These are phyloP conservation scores for Schlechtendalia chinensis DNA, from an alignment of 1,140 invertebrate species.

Conservation along the genomic window DNA sequence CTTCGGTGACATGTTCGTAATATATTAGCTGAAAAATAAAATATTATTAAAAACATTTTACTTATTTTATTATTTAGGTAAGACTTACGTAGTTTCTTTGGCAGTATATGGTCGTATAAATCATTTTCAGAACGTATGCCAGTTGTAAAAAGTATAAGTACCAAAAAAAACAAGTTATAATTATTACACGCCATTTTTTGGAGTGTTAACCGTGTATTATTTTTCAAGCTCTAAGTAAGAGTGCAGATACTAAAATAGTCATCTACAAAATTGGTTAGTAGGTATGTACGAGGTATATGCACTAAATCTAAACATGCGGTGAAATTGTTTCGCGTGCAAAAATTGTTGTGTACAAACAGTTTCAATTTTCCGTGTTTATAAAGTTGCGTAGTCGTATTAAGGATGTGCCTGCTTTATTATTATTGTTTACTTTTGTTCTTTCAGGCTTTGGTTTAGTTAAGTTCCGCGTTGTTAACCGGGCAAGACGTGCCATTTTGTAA, in stretches of 20 bases:
- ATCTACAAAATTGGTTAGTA: background rate
- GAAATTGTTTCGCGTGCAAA: conserved; percentile 27
- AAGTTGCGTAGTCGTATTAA: background rate
- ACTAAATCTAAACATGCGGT: background rate
- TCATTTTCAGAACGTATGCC: conserved; percentile 31
- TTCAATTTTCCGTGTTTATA: conserved; percentile 13
- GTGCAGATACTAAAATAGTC: background rate
- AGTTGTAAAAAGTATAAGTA: conserved; percentile 16
- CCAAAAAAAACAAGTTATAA: conserved; percentile 23
- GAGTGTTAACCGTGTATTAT: background rate
- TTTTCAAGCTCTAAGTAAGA: background rate
- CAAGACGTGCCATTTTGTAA: conserved; percentile 4
- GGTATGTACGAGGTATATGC: conserved; percentile 10
- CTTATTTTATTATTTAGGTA: background rate
- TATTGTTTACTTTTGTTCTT: conserved; percentile 18
- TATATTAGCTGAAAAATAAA: conserved; percentile 22
- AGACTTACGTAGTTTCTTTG: conserved; percentile 7
- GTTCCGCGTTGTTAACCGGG: conserved; percentile 34
- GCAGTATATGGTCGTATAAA: background rate
- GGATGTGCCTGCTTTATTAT: background rate
- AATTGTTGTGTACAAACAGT: conserved; percentile 24
- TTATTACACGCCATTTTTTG: background rate
- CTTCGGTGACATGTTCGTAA: conserved; percentile 60
- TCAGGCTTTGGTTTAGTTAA: background rate
- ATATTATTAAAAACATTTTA: background rate